Percentiles rank a stretch among this genome's conserved stretches.
These are phyloP conservation scores for Teleiodes luculella DNA, from an alignment of 2,888 invertebrate genomes.

Conservation along the genomic window DNA sequence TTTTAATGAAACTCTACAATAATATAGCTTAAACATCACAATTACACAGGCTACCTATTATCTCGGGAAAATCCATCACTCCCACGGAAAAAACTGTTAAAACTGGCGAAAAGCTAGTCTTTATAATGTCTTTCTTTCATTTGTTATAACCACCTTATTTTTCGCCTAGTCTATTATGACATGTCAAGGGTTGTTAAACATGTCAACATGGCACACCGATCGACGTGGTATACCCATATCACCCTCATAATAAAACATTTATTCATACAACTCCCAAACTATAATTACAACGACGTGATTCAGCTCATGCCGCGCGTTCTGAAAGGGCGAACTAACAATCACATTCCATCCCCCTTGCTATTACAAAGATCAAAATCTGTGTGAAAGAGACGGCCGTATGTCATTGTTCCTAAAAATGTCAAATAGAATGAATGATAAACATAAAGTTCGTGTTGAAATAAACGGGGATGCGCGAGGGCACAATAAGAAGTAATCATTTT, in stretches of 20 bases:
- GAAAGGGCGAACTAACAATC: conserved; percentile 52
- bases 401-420: conserved; percentile 75
- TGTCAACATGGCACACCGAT: conserved; percentile 17
- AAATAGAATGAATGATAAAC: conserved; percentile 77
- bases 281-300: conserved; percentile 65
- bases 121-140: not conserved
- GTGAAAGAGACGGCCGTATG: conserved; percentile 44
- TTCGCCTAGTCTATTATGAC: not conserved
- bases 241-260: conserved; percentile 33
- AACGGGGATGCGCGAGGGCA: conserved; percentile 49
- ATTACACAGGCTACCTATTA: no score
- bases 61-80: no score
- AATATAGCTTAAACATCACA: no score
- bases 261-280: conserved; percentile 43
- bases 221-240: conserved; percentile 15
- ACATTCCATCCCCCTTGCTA: conserved; percentile 50
- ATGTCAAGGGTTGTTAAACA: conserved; percentile 14
- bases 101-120: no score
- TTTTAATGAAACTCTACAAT: no score
- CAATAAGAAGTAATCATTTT: conserved; percentile 60
- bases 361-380: conserved; percentile 32
- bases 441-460: conserved; percentile 71
- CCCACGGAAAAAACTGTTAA: no score
- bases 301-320: conserved; percentile 63
- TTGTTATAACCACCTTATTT: not conserved